phyloP scores from a whole-genome alignment of 2,888 invertebrate species.

The Metopia argyrocephala region DNA sequence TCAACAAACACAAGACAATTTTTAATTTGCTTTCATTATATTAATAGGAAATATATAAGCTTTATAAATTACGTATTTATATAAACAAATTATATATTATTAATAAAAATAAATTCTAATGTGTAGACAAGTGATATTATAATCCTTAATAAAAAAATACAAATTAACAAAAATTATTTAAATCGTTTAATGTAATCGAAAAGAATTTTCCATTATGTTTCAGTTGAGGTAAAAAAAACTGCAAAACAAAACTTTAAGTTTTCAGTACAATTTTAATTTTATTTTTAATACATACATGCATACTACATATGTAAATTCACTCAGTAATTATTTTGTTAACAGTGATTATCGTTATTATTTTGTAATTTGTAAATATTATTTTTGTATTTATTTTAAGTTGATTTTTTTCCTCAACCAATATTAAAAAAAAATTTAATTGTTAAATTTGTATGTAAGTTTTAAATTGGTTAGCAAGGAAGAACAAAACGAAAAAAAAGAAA shows the following conservation, averaged over 20 bases:
- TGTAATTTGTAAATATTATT: conserved; percentile 32
- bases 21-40: conserved; percentile 43
- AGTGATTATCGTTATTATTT: background rate
- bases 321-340: background rate
- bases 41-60: conserved; percentile 53
- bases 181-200: conserved; percentile 14
- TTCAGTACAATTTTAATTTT: conserved; percentile 1
- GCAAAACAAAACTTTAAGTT: no score
- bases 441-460: conserved; percentile 67
- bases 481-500: conserved; percentile 4
- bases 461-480: conserved; percentile 28
- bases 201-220: background rate
- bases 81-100: conserved; percentile 10
- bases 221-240: background rate
- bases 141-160: conserved; percentile 49
- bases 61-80: conserved; percentile 52
- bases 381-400: conserved; percentile 55
- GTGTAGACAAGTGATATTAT: conserved; percentile 61
- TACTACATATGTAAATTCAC: background rate
- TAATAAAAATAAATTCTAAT: conserved; percentile 33
- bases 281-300: conserved; percentile 38
- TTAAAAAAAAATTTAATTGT: no score
- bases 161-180: conserved; percentile 43
- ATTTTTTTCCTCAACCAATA: conserved; percentile 58
- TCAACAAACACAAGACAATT: background rate